Percentiles rank a stretch among this genome's conserved stretches.
These are phyloP conservation scores for Oriolus oriolus DNA, from an alignment of 2,113 vertebrate species.

Conservation along the genomic window DNA sequence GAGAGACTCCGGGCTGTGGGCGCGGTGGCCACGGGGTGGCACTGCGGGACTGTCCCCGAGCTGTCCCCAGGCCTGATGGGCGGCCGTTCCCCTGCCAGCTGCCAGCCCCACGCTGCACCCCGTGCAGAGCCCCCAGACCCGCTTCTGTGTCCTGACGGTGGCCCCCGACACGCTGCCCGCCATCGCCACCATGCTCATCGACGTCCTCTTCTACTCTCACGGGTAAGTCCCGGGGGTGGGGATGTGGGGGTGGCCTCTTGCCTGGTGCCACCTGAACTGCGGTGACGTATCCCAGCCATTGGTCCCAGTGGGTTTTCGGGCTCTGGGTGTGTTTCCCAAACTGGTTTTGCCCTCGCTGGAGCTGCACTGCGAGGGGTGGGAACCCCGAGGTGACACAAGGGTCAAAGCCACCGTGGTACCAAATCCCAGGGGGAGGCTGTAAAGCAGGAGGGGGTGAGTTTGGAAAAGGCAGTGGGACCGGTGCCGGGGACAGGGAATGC, in stretches of 20 bases:
- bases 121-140: slow-evolving; percentile 89
- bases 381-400: background rate
- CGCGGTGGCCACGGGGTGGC: slow-evolving; percentile 37
- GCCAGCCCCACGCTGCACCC: slow-evolving; percentile 85
- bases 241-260: fast-evolving
- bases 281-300: fast-evolving
- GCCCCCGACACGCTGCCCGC: slow-evolving; percentile 91
- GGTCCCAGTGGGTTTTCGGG: background rate
- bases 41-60: slow-evolving; percentile 1
- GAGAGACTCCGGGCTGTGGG: background rate
- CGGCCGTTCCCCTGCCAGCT: slow-evolving; percentile 61
- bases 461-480: background rate
- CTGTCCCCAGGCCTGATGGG: background rate
- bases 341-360: fast-evolving
- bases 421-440: background rate
- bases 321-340: background rate
- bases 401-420: background rate
- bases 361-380: background rate
- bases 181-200: slow-evolving; percentile 92
- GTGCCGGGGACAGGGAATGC: fast-evolving
- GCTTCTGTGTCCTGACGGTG: slow-evolving; percentile 92
- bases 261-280: background rate
- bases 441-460: background rate
- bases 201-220: slow-evolving; percentile 93
- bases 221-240: slow-evolving; percentile 64